Conservation (phyloP, 2,888 invertebrate species). For the Zelleria hepariella region DNA sequence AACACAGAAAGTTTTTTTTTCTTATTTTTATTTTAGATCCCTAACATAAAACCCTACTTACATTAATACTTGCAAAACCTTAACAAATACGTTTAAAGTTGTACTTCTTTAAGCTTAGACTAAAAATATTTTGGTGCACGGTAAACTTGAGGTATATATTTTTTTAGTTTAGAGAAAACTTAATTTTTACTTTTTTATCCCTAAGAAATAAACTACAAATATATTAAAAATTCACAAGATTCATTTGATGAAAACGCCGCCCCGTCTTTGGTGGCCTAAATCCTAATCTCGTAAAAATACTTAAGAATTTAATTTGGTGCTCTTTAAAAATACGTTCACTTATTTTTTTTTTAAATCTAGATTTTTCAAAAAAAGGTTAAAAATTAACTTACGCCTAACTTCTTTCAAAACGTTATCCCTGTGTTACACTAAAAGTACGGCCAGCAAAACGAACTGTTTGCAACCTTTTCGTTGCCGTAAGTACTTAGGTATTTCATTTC, state of each 20-base stretch:
- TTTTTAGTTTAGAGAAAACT: conserved; percentile 30
- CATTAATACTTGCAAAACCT: conserved; percentile 52
- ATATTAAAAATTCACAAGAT: conserved; percentile 32
- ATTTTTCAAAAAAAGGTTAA: not conserved
- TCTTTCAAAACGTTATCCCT: not conserved
- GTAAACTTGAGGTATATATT: conserved; percentile 71
- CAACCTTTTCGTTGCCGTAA: too few relatives aligned
- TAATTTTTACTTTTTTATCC: conserved; percentile 19
- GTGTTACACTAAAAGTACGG: too few relatives aligned
- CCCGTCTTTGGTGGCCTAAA: conserved; percentile 64
- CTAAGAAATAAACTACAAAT: conserved; percentile 25
- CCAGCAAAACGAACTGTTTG: too few relatives aligned
- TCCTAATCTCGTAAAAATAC: conserved; percentile 42
- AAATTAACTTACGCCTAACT: not conserved
- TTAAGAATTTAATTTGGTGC: conserved; percentile 54
- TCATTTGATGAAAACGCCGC: conserved; percentile 60
- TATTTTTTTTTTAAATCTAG: not conserved
- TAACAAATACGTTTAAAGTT: conserved; percentile 16
- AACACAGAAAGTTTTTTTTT: too few relatives aligned
- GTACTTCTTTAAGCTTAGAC: conserved; percentile 38
- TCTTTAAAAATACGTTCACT: conserved; percentile 19
- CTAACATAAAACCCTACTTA: too few relatives aligned
- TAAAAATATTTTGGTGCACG: conserved; percentile 59
- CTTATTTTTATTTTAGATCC: too few relatives aligned
- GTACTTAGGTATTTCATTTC: not conserved